Conservation (phyloP, 2,888 invertebrate species). For the Gibbula magus region DNA sequence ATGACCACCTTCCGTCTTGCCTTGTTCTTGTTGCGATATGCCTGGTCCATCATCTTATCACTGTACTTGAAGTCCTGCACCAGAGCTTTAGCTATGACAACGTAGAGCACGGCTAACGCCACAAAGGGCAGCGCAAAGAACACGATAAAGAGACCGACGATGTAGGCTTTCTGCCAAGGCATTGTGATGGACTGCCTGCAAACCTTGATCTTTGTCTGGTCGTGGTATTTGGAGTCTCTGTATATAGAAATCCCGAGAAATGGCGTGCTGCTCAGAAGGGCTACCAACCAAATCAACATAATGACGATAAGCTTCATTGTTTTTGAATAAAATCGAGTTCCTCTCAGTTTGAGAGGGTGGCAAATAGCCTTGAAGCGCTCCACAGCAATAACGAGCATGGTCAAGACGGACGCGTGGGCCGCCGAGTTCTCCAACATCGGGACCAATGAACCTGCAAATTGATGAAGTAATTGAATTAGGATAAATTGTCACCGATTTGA, state of each 20-base stretch:
- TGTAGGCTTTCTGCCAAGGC: constrained; percentile 41
- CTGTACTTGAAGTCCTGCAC: background rate
- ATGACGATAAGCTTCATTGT: constrained; percentile 32
- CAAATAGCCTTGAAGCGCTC: constrained; percentile 94
- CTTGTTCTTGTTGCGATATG: background rate
- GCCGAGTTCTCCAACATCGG: constrained; percentile 94
- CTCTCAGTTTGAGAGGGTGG: constrained; percentile 81
- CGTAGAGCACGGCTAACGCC: constrained; percentile 39
- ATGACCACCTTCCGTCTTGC: constrained; percentile 44
- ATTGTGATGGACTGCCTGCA: constrained; percentile 43
- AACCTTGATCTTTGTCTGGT: constrained; percentile 55
- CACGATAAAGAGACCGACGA: constrained; percentile 33
- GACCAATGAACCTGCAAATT: constrained; percentile 88
- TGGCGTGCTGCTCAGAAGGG: constrained; percentile 74
- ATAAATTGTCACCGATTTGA: background rate
- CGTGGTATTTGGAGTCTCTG: constrained; percentile 40
- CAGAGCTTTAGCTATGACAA: constrained; percentile 34
- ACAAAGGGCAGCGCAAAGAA: constrained; percentile 46
- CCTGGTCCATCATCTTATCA: background rate
- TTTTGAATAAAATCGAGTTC: constrained; percentile 22
- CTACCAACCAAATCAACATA: constrained; percentile 58
- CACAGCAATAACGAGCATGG: constrained; percentile 93
- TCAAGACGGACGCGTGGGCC: constrained; percentile 92
- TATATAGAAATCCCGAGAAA: constrained; percentile 45
- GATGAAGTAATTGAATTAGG: background rate